phyloP scores from a whole-genome alignment of 1,140 invertebrate genomes.

The Drosophila subobscura region DNA sequence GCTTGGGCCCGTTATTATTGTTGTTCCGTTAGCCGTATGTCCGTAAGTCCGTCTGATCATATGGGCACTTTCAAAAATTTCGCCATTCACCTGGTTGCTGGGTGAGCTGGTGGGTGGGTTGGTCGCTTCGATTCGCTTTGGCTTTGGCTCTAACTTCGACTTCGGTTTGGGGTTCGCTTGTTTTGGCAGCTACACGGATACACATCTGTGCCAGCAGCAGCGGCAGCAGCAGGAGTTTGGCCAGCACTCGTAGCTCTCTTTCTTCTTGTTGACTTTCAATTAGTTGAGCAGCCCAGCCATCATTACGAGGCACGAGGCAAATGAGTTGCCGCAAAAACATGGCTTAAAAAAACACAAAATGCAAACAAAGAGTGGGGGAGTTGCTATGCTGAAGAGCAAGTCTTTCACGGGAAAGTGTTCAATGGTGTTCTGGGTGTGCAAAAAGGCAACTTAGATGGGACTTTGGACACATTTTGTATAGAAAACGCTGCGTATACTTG shows the following conservation, averaged over 20 bases:
- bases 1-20: slow-evolving; percentile 2
- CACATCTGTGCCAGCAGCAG: slow-evolving; percentile 23
- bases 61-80: slow-evolving; percentile 58
- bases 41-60: slow-evolving; percentile 17
- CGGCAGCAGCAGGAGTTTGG: slow-evolving; percentile 1
- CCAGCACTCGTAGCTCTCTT: background rate
- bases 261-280: slow-evolving; percentile 22
- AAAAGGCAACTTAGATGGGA: too few species aligned
- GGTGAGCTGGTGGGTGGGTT: slow-evolving; percentile 9
- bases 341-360: too few species aligned
- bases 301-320: background rate
- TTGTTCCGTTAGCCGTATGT: too few species aligned
- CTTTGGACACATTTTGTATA: too few species aligned
- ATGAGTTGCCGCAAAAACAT: background rate
- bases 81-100: slow-evolving; percentile 43
- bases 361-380: background rate
- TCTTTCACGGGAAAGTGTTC: too few species aligned
- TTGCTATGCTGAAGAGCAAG: too few species aligned
- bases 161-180: slow-evolving; percentile 16
- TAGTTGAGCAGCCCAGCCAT: slow-evolving; percentile 7
- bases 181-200: slow-evolving; percentile 24
- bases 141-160: too few species aligned
- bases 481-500: too few species aligned
- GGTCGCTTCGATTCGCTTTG: slow-evolving; percentile 14
- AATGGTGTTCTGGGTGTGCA: too few species aligned